A percentile compares a stretch with the other conserved stretches of the same genome.
Evolutionary conservation across 2,888 invertebrate species (phyloP).

Genomic region (Nemapogon koenigi): DNA sequence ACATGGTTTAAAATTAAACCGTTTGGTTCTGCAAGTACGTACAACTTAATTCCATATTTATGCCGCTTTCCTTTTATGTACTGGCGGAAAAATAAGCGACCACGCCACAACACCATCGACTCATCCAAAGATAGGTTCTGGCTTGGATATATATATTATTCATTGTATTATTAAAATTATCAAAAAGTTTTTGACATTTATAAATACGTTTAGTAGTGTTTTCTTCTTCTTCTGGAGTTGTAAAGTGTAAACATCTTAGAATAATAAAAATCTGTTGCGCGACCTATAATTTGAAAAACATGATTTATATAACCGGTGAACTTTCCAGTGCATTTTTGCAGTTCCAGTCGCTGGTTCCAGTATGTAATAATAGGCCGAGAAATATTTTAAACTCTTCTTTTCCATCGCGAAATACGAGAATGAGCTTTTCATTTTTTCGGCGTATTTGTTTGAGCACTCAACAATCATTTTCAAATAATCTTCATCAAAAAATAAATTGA

Average conservation of each 20-base stretch:
- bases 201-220: slow-evolving; percentile 5
- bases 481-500: slow-evolving; percentile 13
- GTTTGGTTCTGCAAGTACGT: slow-evolving; percentile 25
- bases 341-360: slow-evolving; percentile 16
- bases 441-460: slow-evolving; percentile 14
- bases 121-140: slow-evolving; percentile 21
- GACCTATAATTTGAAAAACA: slow-evolving; percentile 16
- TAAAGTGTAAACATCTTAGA: slow-evolving; percentile 13
- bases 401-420: slow-evolving; percentile 13
- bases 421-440: slow-evolving; percentile 7
- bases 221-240: slow-evolving; percentile 9
- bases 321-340: slow-evolving; percentile 17
- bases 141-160: slow-evolving; percentile 19
- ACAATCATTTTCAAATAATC: slow-evolving; percentile 12
- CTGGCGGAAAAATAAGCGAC: slow-evolving; percentile 21
- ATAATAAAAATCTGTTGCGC: slow-evolving; percentile 16
- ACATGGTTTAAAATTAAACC: slow-evolving; percentile 22
- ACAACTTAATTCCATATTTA: slow-evolving; percentile 25
- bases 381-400: slow-evolving; percentile 15
- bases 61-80: slow-evolving; percentile 24
- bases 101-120: slow-evolving; percentile 23
- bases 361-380: slow-evolving; percentile 15
- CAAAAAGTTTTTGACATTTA: slow-evolving; percentile 12
- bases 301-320: slow-evolving; percentile 16
- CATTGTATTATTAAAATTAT: slow-evolving; percentile 17